Conservation (phyloP, 2,113 vertebrate genomes). For the Oreocharis arfaki region DNA sequence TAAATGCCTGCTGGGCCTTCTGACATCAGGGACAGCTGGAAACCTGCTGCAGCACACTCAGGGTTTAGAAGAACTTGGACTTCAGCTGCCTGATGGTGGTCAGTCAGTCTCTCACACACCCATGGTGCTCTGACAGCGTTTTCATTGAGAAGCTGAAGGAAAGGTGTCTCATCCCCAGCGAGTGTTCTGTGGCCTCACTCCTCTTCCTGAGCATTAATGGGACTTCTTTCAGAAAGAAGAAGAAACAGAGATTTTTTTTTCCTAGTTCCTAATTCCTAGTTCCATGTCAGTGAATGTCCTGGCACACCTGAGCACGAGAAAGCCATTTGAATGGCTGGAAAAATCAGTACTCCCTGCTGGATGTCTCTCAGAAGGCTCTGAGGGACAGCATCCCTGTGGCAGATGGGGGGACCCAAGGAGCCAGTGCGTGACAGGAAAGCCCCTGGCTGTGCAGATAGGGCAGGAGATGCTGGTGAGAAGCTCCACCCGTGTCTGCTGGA, state of each 20-base stretch:
- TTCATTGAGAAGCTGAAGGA: neutral
- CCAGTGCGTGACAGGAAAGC: neutral
- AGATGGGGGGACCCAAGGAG: neutral
- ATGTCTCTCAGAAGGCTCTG: neutral
- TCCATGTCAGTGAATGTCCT: neutral
- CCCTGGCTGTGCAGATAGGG: neutral
- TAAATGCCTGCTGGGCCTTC: neutral
- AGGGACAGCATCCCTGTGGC: neutral
- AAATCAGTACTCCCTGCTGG: neutral
- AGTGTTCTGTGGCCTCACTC: neutral
- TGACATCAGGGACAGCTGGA: neutral
- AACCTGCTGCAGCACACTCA: neutral
- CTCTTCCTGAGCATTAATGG: neutral
- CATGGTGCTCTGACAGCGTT: neutral
- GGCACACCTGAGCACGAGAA: neutral
- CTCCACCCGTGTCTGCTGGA: neutral
- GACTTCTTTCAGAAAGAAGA: neutral
- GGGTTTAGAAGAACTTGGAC: neutral
- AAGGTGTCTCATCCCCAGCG: neutral
- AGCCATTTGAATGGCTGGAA: neutral
- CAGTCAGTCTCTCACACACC: neutral
- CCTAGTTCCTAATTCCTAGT: neutral
- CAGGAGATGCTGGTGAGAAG: neutral
- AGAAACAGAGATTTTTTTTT: neutral
- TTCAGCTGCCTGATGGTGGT: neutral